Evolutionary conservation across 2,797 vertebrate genomes (phyloP).

Genomic region (Hafferia zeledoni): DNA sequence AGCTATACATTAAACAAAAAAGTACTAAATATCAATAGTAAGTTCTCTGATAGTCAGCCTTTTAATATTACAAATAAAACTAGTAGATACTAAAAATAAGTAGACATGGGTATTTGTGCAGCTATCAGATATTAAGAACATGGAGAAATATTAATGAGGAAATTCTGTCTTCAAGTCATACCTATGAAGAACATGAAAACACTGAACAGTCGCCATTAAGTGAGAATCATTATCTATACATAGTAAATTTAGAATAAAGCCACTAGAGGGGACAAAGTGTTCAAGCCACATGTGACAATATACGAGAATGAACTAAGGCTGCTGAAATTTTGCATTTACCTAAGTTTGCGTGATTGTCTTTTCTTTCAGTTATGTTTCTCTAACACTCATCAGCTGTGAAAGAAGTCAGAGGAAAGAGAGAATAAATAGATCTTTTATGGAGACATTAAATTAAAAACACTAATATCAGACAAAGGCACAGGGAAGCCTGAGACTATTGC

Average conservation of each 20-base stretch:
- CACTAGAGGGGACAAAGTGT: not conserved
- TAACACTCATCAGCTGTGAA: not conserved
- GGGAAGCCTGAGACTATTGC: not conserved
- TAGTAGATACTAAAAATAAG: not conserved
- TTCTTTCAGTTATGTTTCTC: not conserved
- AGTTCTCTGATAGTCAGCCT: not conserved
- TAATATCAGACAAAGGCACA: not conserved
- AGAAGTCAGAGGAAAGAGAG: not conserved
- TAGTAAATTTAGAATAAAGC: not conserved
- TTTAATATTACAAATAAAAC: not conserved
- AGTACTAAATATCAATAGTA: not conserved
- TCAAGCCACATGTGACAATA: not conserved
- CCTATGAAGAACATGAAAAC: not conserved
- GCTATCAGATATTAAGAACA: not conserved
- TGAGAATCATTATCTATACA: not conserved
- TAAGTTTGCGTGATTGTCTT: not conserved
- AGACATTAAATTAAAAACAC: not conserved
- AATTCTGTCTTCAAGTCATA: not conserved
- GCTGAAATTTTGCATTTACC: not conserved
- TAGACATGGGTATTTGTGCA: not conserved
- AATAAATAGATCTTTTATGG: not conserved
- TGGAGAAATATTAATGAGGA: not conserved
- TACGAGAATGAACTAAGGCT: not conserved
- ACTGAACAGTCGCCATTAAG: not conserved
- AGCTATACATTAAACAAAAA: not conserved